Evolutionary conservation across 2,113 vertebrate genomes (phyloP).

Genomic region (Dunckerocampus dactyliophorus): DNA sequence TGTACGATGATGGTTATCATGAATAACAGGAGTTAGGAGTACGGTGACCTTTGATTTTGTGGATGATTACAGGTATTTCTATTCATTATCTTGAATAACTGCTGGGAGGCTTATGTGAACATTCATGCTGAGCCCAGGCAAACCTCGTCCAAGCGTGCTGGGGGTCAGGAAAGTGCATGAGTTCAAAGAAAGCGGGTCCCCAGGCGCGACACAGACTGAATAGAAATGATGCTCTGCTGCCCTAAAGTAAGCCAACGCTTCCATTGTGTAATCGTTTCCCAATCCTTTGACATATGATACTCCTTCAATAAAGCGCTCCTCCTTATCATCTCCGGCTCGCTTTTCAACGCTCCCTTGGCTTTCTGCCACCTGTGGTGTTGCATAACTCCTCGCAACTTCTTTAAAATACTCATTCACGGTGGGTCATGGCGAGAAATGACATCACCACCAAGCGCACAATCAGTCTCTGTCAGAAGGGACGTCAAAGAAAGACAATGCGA

Average conservation of each 20-base stretch:
- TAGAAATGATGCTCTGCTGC: too few species aligned
- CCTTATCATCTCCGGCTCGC: slow-evolving; percentile 11
- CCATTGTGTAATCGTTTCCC: slow-evolving; percentile 54
- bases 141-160: too few species aligned
- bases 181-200: too few species aligned
- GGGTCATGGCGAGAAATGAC: slow-evolving; percentile 50
- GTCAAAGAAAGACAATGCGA: slow-evolving; percentile 59
- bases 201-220: too few species aligned
- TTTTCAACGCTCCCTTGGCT: slow-evolving; percentile 1
- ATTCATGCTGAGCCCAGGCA: too few species aligned
- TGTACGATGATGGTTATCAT: too few species aligned
- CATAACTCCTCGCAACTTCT: slow-evolving; percentile 49
- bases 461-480: slow-evolving; percentile 53
- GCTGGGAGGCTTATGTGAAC: too few species aligned
- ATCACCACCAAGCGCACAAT: slow-evolving; percentile 64
- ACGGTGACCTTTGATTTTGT: too few species aligned
- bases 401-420: slow-evolving; percentile 34
- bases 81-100: too few species aligned
- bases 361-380: slow-evolving; percentile 66
- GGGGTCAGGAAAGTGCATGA: too few species aligned
- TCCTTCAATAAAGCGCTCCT: slow-evolving; percentile 43
- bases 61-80: too few species aligned
- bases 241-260: slow-evolving; percentile 4
- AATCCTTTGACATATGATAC: slow-evolving; percentile 64
- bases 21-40: too few species aligned